A percentile compares a stretch with the other conserved stretches of the same genome.
Conservation (phyloP, 2,113 vertebrate species). For the Romanogobio albipinnatus region DNA sequence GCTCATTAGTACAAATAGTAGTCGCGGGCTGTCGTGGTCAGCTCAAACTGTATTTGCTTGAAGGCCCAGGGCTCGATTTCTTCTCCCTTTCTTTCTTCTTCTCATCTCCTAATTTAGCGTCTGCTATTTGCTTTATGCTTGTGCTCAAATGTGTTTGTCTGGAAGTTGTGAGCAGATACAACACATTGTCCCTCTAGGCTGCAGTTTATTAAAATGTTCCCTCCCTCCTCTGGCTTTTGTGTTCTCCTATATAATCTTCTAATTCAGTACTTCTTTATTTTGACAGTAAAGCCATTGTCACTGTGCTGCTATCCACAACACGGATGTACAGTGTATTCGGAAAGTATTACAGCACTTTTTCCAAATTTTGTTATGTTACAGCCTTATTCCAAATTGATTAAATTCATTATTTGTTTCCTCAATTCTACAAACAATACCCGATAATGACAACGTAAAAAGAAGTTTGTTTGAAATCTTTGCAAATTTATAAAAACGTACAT, state of each 20-base stretch:
- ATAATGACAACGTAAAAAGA: too few relatives aligned
- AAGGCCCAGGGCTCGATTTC: background rate
- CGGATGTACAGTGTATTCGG: too few relatives aligned
- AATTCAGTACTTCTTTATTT: slow-evolving; percentile 22
- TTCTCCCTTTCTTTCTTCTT: background rate
- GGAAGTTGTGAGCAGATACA: slow-evolving; percentile 5
- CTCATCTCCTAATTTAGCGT: background rate
- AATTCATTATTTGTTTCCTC: too few relatives aligned
- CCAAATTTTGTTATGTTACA: too few relatives aligned
- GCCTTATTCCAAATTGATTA: too few relatives aligned
- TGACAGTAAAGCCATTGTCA: background rate
- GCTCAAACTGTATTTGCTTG: background rate
- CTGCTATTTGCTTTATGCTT: background rate
- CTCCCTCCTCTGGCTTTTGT: background rate
- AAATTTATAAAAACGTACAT: too few relatives aligned
- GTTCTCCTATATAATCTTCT: slow-evolving; percentile 1
- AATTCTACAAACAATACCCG: too few relatives aligned
- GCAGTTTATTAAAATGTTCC: slow-evolving; percentile 31
- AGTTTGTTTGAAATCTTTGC: too few relatives aligned
- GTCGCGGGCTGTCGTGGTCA: background rate
- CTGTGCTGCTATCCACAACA: background rate
- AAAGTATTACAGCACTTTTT: too few relatives aligned
- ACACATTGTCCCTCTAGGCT: background rate
- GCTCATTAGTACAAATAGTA: background rate
- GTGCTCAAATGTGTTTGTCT: slow-evolving; percentile 5